Evolutionary conservation across 2,888 invertebrate genomes (phyloP).

Genomic region (Coleophora flavipennella): DNA sequence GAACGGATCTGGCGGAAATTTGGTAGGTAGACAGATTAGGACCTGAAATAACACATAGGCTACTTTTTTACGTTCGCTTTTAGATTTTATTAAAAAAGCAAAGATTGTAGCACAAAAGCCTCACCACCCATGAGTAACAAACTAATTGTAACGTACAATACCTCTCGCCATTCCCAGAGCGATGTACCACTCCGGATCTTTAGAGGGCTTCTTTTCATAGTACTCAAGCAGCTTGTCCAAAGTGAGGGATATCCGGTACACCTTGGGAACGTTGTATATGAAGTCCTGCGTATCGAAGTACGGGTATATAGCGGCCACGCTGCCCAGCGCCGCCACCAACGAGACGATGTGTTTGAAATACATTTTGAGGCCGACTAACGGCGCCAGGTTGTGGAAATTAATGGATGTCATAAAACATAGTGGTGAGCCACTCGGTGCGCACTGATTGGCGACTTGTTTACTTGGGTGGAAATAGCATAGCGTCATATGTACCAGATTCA

Average conservation of each 20-base stretch:
- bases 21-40: too few relatives aligned
- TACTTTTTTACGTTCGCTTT: too few relatives aligned
- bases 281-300: constrained; percentile 66
- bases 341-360: constrained; percentile 36
- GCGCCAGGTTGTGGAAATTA: constrained; percentile 23
- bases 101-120: too few relatives aligned
- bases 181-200: constrained; percentile 63
- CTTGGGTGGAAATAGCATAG: neutral
- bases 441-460: constrained; percentile 6
- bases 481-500: too few relatives aligned
- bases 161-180: constrained; percentile 56
- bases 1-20: too few relatives aligned
- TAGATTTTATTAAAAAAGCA: too few relatives aligned
- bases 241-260: constrained; percentile 55
- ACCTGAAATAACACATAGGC: too few relatives aligned
- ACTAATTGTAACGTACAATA: constrained; percentile 14
- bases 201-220: constrained; percentile 61
- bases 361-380: constrained; percentile 46
- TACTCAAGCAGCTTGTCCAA: constrained; percentile 53
- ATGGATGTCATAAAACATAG: constrained; percentile 27
- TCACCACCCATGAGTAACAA: too few relatives aligned
- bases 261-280: constrained; percentile 65
- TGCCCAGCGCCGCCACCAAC: constrained; percentile 22
- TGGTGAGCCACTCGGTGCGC: constrained; percentile 31
- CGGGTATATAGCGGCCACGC: constrained; percentile 45